Base-by-base conservation (phyloP, 2,113 vertebrate species). In the Eidolon helvum region DNA sequence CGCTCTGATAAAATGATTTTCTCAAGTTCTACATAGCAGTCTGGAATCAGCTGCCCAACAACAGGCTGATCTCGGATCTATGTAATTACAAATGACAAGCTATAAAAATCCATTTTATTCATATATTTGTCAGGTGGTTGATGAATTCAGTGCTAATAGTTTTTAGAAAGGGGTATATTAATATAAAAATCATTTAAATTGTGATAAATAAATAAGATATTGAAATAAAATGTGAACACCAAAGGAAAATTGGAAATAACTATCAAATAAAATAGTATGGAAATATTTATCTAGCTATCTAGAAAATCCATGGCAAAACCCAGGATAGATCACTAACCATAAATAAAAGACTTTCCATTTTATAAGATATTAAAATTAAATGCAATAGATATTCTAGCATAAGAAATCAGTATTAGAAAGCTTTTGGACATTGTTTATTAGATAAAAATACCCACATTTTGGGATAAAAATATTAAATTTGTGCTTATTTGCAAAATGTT, bases 21-120 rank as follows among this genome's bases (percentile, higher is more conserved):
- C 98, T 99, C 99, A 96, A 99, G 98, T 98, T 99, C 99, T 90
- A 99, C 98, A 28, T 99, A 99, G 98, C 99, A 99, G 96, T 99
- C 99, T 74, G 99, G 99, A 96, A 99, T 99, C 95, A 99, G 98
- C 98, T 99, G 99, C 15, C 99, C 99, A 96, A 99, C 99, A 66
- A 99, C 99, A 7, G 99, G 99, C 87, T 99, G 99, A 75, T 99
- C 99, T 98, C 99, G 99, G 95, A 99, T 99, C 99, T 99, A 97
- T 65, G 85, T 85, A 97, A 98, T 97, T 63, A 97, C 28, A 92
- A 95, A 98, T 11, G 91, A 96, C 72, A 92, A 94, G 87, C 55
- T 83, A 30, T 94, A 66, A 97, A 94, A 92, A 93, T 68, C 10
- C n/a, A 91, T 83, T 91, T 93, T 94, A 50, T 65, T 90, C 40